Evolutionary conservation across 2,113 vertebrate species (phyloP), one percentile per base, ranked within the genome.

Genomic region (Sebastes schlegelii): DNA sequence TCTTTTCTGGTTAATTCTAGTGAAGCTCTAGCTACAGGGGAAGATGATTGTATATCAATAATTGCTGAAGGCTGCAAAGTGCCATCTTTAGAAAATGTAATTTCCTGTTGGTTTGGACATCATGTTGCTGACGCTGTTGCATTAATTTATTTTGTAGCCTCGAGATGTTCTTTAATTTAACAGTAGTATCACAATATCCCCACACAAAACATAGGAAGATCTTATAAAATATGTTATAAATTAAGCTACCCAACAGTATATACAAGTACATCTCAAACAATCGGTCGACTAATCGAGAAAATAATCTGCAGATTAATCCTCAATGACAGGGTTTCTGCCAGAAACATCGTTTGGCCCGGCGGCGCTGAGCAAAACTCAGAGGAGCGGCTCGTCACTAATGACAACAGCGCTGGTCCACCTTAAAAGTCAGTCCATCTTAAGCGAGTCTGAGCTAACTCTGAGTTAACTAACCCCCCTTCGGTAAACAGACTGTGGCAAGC

Each of bases 121-220:
- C 21, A 58, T 26, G n/a, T 58, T 26, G 8, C 57, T 60, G 10
- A 64, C 8, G 42, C 11, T 64, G 7, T 61, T 61, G 9, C 43
- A 8, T 66, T 66, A 45, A 66, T 8, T 23, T 23, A 66, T 66
- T 66, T 26, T 66, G 11, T 66, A 12, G 17, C 62, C 19, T 5
- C 43, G 43, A 11, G 9, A 64, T 64, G 4, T n/a, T 14, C 21
- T 67, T 16, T 48, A 46, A 48, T 67, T 48, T 2, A 48, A 67
- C 64, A 67, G 45, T 66, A 49, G n/a, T 67, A 48, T 64, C 40
- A 64, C 23, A 34, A 66, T 66, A 48, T 48, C 6, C 21, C n/a
- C 6, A 49, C 14, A 26, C 1, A 67, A 49, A 16, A 48, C 46
- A 8, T 14, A 23, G 3, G 1, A 23, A 67, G 3, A 61, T 3